Evolutionary conservation across 2,888 invertebrate species (phyloP), one percentile per base, ranked within the genome.

Genomic region (Amblyteles armatorius): DNA sequence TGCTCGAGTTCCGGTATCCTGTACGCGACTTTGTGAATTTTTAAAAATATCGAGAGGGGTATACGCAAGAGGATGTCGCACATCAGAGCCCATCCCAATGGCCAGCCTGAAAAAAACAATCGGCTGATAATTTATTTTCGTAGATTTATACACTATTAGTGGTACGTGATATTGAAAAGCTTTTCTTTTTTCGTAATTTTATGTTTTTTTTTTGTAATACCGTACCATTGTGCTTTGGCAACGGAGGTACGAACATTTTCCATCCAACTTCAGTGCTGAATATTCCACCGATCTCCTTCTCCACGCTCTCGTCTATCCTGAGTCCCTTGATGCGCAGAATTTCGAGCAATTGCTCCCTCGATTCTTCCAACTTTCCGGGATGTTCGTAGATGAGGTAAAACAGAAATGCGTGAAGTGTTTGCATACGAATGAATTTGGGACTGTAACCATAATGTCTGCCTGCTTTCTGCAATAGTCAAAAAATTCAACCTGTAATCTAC

Each of bases 221-320:
- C 69, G 9, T 82, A 95, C 95, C 95, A 85, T 87, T 90, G 89
- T 96, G 96, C 65, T 92, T 90, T 0, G 96, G 96, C 65, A 97
- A 90, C 0, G 97, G 96, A 0, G 96, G 95, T 16, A 97, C 94
- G 91, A 97, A 97, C 94, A 96, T 96, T 91, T 96, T 96, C 97
- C 97, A 97, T 88, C 94, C 94, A 5, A 96, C 93, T 73, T 95
- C 94, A 3, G 94, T 94, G 52, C 93, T 94, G 82, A 95, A 96
- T 65, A 95, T 91, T 0, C 92, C 91, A 4, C 94, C 94, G 88
- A 96, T 92, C 81, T 95, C 94, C 0, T 93, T 89, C 7, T 94
- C 87, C 67, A 95, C 92, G 26, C 94, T 93, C 0, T 94, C 93
- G 0, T 93, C 91, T 0, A 94, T 87, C n/a, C 87, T 79, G 36